Conservation (phyloP, 2,888 invertebrate species). For the Cecidostiba fungosa region DNA sequence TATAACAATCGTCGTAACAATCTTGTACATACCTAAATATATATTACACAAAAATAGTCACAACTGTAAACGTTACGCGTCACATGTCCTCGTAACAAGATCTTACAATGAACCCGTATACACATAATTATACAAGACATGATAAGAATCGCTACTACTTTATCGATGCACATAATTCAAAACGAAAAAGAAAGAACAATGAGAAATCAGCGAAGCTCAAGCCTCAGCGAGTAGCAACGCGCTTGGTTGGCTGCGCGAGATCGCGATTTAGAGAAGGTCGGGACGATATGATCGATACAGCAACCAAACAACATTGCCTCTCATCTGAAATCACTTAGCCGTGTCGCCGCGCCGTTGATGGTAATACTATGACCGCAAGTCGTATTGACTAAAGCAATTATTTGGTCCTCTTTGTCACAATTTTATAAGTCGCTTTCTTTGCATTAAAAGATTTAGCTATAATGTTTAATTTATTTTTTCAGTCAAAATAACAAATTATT, state of each 20-base stretch:
- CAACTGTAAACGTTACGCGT: neutral
- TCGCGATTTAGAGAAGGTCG: neutral
- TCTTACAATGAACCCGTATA: neutral
- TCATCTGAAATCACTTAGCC: neutral
- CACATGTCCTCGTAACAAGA: neutral
- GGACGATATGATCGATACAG: neutral
- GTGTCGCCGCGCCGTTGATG: neutral
- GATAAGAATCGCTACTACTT: neutral
- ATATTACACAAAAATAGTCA: neutral
- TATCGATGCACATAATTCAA: neutral
- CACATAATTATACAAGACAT: neutral
- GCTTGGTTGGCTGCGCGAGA: neutral
- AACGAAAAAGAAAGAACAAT: neutral
- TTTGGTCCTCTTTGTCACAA: neutral
- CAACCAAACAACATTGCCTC: neutral
- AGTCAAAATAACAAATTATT: neutral
- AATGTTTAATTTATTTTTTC: too few relatives aligned
- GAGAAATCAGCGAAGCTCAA: conserved; percentile 8
- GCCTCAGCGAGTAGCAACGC: neutral
- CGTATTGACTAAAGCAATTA: neutral
- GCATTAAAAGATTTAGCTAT: too few relatives aligned
- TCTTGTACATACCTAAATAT: neutral
- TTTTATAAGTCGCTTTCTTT: neutral
- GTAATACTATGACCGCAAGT: neutral
- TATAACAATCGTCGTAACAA: neutral